phyloP scores from a whole-genome alignment of 2,797 vertebrate species.

The Epinephelus malabaricus region DNA sequence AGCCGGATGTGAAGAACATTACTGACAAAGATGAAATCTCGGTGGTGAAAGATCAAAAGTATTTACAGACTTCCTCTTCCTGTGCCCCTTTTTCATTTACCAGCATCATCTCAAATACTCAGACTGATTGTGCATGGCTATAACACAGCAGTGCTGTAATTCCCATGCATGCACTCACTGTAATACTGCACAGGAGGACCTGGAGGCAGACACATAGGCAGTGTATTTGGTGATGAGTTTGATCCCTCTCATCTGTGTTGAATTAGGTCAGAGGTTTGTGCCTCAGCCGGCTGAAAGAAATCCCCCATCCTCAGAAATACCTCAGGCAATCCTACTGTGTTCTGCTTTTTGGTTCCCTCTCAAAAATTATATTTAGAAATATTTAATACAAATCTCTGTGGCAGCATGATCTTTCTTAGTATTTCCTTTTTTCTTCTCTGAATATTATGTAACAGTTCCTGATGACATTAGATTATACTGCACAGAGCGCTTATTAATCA shows the following conservation, averaged over 20 bases:
- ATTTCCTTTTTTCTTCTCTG: background rate
- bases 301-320: background rate
- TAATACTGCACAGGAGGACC: background rate
- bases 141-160: background rate
- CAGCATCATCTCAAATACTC: background rate
- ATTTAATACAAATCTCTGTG: background rate
- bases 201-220: too few relatives aligned
- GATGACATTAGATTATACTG: background rate
- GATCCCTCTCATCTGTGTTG: constrained; percentile 15
- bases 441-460: background rate
- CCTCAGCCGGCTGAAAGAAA: background rate
- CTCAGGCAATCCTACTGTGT: background rate
- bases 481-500: background rate
- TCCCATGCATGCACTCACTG: background rate
- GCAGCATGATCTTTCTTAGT: background rate
- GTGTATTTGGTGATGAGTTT: background rate
- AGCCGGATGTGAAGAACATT: background rate
- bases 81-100: background rate
- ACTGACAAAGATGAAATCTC: background rate
- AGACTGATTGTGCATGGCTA: background rate
- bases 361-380: background rate
- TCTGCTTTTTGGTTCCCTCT: constrained; percentile 7
- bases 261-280: constrained; percentile 20
- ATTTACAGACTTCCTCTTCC: constrained; percentile 8
- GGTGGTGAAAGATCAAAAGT: background rate